Percentiles rank a stretch among this genome's conserved stretches.
Conservation (phyloP, 2,888 invertebrate genomes). For the Erpobdella octoculata region DNA sequence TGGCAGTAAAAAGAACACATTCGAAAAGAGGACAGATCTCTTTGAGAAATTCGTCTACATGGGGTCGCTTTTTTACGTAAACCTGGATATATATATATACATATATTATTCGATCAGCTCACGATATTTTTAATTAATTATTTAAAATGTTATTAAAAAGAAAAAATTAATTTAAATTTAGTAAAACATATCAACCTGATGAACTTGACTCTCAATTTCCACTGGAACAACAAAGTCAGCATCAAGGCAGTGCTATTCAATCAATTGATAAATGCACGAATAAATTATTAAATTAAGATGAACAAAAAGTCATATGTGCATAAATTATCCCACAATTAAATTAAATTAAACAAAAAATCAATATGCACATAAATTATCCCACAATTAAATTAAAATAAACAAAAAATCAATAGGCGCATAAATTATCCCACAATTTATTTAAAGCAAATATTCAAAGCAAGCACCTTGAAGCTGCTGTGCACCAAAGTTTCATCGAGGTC, state of each 20-base stretch:
- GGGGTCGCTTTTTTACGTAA: conserved; percentile 21
- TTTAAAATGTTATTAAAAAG: not conserved
- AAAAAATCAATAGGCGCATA: not conserved
- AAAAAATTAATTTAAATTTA: not conserved
- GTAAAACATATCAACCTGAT: not conserved
- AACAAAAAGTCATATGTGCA: not conserved
- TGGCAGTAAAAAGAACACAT: conserved; percentile 26
- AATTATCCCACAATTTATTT: not conserved
- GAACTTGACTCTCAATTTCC: conserved; percentile 1
- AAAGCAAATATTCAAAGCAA: not conserved
- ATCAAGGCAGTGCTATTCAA: not conserved
- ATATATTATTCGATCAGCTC: too few species aligned
- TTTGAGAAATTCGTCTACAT: conserved; percentile 15
- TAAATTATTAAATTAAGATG: not conserved
- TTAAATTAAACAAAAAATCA: not conserved
- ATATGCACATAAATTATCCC: not conserved
- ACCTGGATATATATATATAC: too few species aligned
- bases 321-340: not conserved
- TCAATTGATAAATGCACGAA: not conserved
- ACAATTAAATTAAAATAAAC: not conserved
- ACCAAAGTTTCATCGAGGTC: conserved; percentile 26
- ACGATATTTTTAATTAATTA: too few species aligned
- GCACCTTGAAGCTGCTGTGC: conserved; percentile 27
- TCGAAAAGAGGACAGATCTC: conserved; percentile 18
- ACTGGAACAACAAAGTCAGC: conserved; percentile 19